These are phyloP conservation scores for Panurus biarmicus DNA, from an alignment of 2,113 vertebrate species.

Conservation along the genomic window DNA sequence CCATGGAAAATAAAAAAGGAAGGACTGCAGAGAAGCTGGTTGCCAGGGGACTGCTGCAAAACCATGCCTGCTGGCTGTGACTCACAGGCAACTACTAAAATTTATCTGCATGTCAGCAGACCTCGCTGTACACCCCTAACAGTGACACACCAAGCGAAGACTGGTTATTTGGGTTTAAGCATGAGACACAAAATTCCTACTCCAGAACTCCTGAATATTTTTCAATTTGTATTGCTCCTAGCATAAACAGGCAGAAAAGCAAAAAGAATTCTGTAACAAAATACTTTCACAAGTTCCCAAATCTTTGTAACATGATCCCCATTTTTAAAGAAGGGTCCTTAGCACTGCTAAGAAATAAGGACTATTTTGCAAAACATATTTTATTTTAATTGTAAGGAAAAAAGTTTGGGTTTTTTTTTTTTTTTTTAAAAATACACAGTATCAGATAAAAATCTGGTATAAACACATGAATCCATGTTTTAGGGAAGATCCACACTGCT, in stretches of 20 bases:
- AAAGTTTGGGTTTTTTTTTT: accelerated
- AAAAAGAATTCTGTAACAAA: not conserved
- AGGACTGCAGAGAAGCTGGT: conserved; percentile 16
- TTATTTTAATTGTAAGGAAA: not conserved
- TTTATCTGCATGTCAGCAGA: not conserved
- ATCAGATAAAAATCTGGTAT: not conserved
- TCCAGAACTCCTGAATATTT: not conserved
- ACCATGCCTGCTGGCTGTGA: not conserved
- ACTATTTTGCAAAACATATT: not conserved
- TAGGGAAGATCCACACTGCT: not conserved
- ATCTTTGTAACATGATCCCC: not conserved
- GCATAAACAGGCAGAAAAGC: not conserved
- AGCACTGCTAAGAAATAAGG: not conserved
- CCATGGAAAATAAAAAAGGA: not conserved
- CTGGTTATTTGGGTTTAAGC: not conserved
- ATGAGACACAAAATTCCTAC: not conserved
- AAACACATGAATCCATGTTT: not conserved
- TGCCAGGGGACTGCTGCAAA: conserved; percentile 26
- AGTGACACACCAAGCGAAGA: not conserved
- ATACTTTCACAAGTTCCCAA: not conserved
- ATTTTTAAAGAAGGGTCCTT: not conserved
- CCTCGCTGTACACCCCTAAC: not conserved
- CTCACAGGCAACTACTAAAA: conserved; percentile 1
- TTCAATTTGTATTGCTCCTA: not conserved
- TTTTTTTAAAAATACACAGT: not conserved